Evolutionary conservation across 2,888 invertebrate genomes (phyloP).

Genomic region (Hydrotaea cyrtoneurina): DNA sequence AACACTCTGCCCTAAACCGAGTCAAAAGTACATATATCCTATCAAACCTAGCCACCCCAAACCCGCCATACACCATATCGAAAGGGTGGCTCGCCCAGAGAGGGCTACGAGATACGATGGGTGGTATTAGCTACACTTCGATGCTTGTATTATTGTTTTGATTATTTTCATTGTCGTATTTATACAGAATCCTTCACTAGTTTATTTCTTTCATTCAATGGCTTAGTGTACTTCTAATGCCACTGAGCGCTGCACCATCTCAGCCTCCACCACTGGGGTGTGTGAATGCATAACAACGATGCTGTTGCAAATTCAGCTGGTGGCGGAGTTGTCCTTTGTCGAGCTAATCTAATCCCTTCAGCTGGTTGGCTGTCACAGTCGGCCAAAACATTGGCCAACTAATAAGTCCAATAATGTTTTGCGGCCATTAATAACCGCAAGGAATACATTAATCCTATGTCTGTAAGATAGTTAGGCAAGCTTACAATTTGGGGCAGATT

Average conservation of each 20-base stretch:
- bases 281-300: neutral
- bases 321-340: constrained; percentile 26
- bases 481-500: neutral
- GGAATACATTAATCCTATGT: constrained; percentile 18
- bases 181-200: constrained; percentile 25
- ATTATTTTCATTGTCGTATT: constrained; percentile 52
- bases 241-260: neutral
- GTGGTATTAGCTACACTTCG: constrained; percentile 66
- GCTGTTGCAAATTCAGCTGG: constrained; percentile 13
- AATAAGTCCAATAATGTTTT: constrained; percentile 41
- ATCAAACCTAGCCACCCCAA: neutral
- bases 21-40: neutral
- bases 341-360: constrained; percentile 63
- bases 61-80: neutral
- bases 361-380: constrained; percentile 45
- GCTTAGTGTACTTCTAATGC: neutral
- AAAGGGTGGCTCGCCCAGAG: neutral
- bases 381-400: neutral
- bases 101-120: constrained; percentile 35
- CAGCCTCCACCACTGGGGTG: neutral
- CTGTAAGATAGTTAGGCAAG: neutral
- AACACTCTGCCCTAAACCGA: constrained; percentile 13
- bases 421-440: constrained; percentile 35
- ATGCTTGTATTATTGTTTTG: constrained; percentile 67
- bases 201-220: neutral